Evolutionary conservation across 1,140 invertebrate genomes (phyloP).

Genomic region (Globodera rostochiensis): DNA sequence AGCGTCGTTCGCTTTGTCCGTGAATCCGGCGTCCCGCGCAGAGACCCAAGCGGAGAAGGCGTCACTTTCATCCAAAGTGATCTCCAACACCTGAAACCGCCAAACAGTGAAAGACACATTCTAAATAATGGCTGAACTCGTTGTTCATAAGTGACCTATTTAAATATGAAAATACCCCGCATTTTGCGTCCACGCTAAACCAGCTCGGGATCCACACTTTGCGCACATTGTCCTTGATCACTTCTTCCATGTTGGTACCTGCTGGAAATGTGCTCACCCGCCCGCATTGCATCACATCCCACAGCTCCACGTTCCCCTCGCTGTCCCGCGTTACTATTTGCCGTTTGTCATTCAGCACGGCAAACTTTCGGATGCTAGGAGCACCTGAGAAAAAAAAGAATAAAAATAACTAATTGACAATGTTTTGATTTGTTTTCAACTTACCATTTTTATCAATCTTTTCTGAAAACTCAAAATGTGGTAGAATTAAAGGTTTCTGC

Average conservation of each 20-base stretch:
- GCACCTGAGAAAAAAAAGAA: constrained; percentile 71
- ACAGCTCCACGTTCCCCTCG: constrained; percentile 89
- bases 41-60: constrained; percentile 98
- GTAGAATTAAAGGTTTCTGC: background rate
- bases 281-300: constrained; percentile 84
- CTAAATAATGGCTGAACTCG: too few relatives aligned
- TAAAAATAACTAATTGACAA: too few relatives aligned
- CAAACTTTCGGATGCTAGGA: constrained; percentile 86
- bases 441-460: background rate
- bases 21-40: constrained; percentile 86
- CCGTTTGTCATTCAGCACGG: constrained; percentile 91
- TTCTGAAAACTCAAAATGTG: constrained; percentile 3
- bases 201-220: constrained; percentile 96
- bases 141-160: too few relatives aligned
- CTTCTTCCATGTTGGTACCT: constrained; percentile 82
- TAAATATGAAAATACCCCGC: constrained; percentile 75
- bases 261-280: constrained; percentile 79
- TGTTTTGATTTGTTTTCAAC: too few relatives aligned
- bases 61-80: constrained; percentile 96
- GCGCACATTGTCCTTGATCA: constrained; percentile 87
- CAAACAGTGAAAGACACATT: constrained; percentile 2
- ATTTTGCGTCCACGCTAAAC: constrained; percentile 98
- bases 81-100: constrained; percentile 81
- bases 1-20: constrained; percentile 79
- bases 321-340: constrained; percentile 96